A percentile compares a stretch with the other conserved stretches of the same genome.
phyloP scores from a whole-genome alignment of 2,113 vertebrate genomes.

The Ictidomys tridecemlineatus region DNA sequence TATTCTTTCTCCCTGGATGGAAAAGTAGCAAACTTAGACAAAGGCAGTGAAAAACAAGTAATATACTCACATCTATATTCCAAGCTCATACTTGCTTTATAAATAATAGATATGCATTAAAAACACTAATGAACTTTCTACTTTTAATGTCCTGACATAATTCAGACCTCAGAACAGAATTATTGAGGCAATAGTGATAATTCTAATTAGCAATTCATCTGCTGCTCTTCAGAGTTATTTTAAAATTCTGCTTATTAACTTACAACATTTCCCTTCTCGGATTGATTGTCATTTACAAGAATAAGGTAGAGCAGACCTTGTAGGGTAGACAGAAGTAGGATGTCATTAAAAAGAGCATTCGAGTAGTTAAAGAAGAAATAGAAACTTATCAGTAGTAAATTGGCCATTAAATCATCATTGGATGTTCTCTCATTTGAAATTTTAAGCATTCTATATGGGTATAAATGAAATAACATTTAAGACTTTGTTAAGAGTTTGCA shows the following conservation, averaged over 20 bases:
- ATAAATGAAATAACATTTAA: conserved; percentile 67
- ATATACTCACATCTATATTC: too few species aligned
- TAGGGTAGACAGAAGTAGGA: conserved; percentile 57
- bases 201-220: conserved; percentile 80
- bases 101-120: too few species aligned
- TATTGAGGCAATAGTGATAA: conserved; percentile 37
- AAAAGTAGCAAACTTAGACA: too few species aligned
- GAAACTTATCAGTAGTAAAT: conserved; percentile 64
- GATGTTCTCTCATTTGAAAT: conserved; percentile 63
- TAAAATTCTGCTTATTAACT: conserved; percentile 79
- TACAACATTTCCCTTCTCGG: conserved; percentile 64
- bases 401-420: too few species aligned
- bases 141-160: too few species aligned
- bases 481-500: conserved; percentile 61
- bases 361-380: conserved; percentile 59
- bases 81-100: too few species aligned
- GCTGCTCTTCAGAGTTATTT: conserved; percentile 79
- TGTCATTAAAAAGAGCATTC: conserved; percentile 64
- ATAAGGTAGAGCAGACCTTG: conserved; percentile 64
- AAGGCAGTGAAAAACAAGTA: too few species aligned
- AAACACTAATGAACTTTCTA: too few species aligned
- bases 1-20: too few species aligned
- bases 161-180: too few species aligned
- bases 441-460: conserved; percentile 63
- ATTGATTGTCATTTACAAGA: conserved; percentile 60